Percentiles rank a stretch among this genome's conserved stretches.
Evolutionary conservation across 2,888 invertebrate species (phyloP).

Genomic region (Pterobdella sp.): DNA sequence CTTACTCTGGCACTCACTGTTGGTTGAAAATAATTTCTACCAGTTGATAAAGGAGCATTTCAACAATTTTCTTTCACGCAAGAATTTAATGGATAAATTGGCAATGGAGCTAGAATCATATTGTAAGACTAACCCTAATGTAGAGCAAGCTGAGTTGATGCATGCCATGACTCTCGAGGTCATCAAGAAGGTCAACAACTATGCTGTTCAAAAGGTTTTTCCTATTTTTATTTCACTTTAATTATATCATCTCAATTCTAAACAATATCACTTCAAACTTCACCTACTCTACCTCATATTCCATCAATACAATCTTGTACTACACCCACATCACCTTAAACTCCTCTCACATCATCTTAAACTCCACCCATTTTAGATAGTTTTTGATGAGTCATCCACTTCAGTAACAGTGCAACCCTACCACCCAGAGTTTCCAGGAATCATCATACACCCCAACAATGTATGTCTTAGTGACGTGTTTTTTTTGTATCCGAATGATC

Average conservation of each 20-base stretch:
- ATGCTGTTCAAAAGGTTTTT: constrained; percentile 9
- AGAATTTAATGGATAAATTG: neutral
- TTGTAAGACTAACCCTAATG: neutral
- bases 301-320: neutral
- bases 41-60: constrained; percentile 5
- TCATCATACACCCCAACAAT: neutral
- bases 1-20: too few species aligned
- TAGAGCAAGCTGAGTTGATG: neutral
- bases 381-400: neutral
- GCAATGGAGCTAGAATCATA: neutral
- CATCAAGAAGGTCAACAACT: neutral
- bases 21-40: too few species aligned
- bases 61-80: neutral
- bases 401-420: neutral
- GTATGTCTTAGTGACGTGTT: too few species aligned
- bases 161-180: neutral
- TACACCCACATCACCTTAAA: neutral
- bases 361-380: neutral
- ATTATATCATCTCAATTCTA: neutral
- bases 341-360: neutral
- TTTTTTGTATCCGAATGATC: too few species aligned
- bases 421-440: neutral
- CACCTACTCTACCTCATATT: neutral
- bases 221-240: too few species aligned
- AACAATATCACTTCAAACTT: neutral